Conservation (phyloP, 2,888 invertebrate species). For the Folsomia candida region DNA sequence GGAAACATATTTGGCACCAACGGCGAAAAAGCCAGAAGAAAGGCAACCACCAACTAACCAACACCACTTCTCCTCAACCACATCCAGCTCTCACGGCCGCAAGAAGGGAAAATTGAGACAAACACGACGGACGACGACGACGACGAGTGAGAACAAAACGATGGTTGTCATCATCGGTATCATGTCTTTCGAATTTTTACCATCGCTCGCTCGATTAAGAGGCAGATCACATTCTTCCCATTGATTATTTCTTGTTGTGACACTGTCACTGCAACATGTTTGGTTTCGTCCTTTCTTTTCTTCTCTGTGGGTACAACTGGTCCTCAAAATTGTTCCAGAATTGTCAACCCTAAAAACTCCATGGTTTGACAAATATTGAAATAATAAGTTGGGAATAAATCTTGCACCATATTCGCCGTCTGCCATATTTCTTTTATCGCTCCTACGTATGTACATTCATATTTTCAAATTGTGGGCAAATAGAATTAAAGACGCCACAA, state of each 20-base stretch:
- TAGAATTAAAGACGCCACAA: too few species aligned
- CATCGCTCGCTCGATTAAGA: background rate
- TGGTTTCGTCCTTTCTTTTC: background rate
- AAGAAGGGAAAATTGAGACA: background rate
- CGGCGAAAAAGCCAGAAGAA: background rate
- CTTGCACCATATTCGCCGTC: background rate
- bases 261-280: constrained; percentile 13
- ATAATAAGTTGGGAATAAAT: background rate
- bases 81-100: too few species aligned
- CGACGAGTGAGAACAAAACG: too few species aligned
- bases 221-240: constrained; percentile 15
- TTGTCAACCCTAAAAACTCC: background rate
- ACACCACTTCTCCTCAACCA: background rate
- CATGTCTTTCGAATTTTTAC: background rate
- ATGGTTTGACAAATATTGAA: background rate
- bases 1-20: constrained; percentile 8
- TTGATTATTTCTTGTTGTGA: constrained; percentile 20
- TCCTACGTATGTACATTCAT: too few species aligned
- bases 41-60: background rate
- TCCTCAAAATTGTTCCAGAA: too few species aligned
- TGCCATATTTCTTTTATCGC: background rate
- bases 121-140: too few species aligned
- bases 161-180: too few species aligned
- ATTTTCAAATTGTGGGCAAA: too few species aligned
- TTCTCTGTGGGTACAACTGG: background rate